Conservation (phyloP, 2,888 invertebrate genomes). For the Vanessa cardui region DNA sequence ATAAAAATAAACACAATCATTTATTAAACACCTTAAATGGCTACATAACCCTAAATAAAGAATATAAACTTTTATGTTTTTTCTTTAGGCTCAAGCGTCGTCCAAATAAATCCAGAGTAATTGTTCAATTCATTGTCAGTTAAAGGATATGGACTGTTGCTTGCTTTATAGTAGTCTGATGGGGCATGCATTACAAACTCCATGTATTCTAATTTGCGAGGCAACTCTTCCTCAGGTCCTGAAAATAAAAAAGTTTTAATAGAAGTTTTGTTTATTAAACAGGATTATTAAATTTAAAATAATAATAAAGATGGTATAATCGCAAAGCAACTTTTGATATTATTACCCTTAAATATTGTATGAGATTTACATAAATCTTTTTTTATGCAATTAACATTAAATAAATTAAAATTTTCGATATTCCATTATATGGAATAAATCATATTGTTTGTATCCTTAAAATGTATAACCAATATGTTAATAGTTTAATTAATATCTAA, state of each 20-base stretch:
- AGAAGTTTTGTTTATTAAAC: too few species aligned
- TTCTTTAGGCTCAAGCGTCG: conserved; percentile 80
- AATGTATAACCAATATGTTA: too few species aligned
- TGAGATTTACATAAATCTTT: too few species aligned
- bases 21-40: conserved; percentile 14
- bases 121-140: conserved; percentile 72
- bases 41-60: conserved; percentile 27
- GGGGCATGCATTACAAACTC: conserved; percentile 97
- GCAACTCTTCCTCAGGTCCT: conserved; percentile 96
- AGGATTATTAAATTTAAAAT: too few species aligned
- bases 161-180: conserved; percentile 92
- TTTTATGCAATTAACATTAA: too few species aligned
- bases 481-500: too few species aligned
- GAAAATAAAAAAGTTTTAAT: conserved; percentile 41
- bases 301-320: too few species aligned
- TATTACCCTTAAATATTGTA: too few species aligned
- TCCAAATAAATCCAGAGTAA: conserved; percentile 85
- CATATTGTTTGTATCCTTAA: too few species aligned
- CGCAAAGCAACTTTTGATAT: too few species aligned
- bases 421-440: too few species aligned
- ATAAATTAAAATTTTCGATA: too few species aligned
- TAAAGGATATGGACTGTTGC: conserved; percentile 89
- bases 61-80: conserved; percentile 43
- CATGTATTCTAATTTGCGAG: conserved; percentile 92
- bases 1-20: background rate